A percentile compares a stretch with the other conserved stretches of the same genome.
Evolutionary conservation across 35 echinoderm and acorn worm genomes (phyloP).

Genomic region (Apostichopus japonicus): DNA sequence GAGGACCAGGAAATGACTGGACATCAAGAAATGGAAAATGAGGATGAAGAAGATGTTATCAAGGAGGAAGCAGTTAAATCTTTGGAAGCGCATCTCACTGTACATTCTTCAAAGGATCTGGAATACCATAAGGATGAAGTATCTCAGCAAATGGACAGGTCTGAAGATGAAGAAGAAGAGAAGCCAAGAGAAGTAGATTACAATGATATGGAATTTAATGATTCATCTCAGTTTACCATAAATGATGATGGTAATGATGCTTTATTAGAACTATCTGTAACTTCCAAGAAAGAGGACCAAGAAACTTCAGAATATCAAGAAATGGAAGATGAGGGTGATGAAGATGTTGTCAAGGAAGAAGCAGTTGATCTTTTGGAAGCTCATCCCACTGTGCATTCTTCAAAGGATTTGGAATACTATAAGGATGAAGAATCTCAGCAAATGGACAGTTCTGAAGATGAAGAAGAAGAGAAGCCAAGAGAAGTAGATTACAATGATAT

Average conservation of each 20-base stretch:
- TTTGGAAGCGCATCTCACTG: not conserved
- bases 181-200: not conserved
- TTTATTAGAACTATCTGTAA: not conserved
- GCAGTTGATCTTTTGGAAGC: not conserved
- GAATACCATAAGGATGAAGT: too few relatives aligned
- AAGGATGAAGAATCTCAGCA: too few relatives aligned
- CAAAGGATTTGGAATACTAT: too few relatives aligned
- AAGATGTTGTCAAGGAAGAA: not conserved
- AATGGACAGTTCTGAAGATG: not conserved
- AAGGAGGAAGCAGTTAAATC: not conserved
- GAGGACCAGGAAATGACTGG: not conserved
- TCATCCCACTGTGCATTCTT: not conserved
- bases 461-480: conserved; percentile 14
- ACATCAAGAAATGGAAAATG: not conserved
- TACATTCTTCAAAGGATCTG: too few relatives aligned
- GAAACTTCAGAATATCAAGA: not conserved
- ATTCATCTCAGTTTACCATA: not conserved
- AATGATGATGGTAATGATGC: not conserved
- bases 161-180: not conserved
- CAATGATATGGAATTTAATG: conserved; percentile 19
- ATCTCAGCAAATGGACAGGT: too few relatives aligned
- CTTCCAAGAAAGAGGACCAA: not conserved
- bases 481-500: not conserved
- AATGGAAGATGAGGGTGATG: not conserved
- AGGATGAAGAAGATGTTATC: not conserved